Evolutionary conservation across 2,797 vertebrate genomes (phyloP).

Genomic region (Adelosebastes latens): DNA sequence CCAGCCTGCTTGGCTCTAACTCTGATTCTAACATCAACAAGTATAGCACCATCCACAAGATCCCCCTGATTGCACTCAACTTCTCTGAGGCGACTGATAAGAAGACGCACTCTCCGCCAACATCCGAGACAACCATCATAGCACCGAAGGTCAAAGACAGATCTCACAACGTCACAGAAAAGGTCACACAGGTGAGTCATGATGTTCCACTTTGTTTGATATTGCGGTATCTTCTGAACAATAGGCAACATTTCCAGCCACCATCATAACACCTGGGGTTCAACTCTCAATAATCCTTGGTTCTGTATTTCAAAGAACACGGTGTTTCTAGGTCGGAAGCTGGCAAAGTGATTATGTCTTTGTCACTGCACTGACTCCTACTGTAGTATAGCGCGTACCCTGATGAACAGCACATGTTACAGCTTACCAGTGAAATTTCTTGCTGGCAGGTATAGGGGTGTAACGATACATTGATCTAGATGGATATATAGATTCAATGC

Average conservation of each 20-base stretch:
- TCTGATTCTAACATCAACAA: slow-evolving; percentile 99
- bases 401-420: not conserved
- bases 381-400: not conserved
- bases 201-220: not conserved
- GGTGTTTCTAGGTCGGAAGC: not conserved
- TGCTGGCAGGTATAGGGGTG: not conserved
- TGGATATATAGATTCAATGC: too few species aligned
- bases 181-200: slow-evolving; percentile 95
- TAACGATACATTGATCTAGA: too few species aligned
- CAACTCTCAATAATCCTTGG: not conserved
- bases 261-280: not conserved
- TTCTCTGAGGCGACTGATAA: slow-evolving; percentile 94
- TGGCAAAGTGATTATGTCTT: not conserved
- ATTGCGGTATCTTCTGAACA: not conserved
- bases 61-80: slow-evolving; percentile 97
- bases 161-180: slow-evolving; percentile 98
- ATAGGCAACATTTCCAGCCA: not conserved
- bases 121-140: slow-evolving; percentile 96
- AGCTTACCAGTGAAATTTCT: not conserved
- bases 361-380: not conserved
- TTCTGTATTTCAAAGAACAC: slow-evolving; percentile 7
- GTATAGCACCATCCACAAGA: slow-evolving; percentile 99
- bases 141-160: slow-evolving; percentile 99
- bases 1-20: slow-evolving; percentile 95
- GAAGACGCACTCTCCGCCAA: slow-evolving; percentile 93